A percentile compares a stretch with the other conserved stretches of the same genome.
Evolutionary conservation across 64 coral and sea anemone genomes (phyloP).

Genomic region (Porites lutea): DNA sequence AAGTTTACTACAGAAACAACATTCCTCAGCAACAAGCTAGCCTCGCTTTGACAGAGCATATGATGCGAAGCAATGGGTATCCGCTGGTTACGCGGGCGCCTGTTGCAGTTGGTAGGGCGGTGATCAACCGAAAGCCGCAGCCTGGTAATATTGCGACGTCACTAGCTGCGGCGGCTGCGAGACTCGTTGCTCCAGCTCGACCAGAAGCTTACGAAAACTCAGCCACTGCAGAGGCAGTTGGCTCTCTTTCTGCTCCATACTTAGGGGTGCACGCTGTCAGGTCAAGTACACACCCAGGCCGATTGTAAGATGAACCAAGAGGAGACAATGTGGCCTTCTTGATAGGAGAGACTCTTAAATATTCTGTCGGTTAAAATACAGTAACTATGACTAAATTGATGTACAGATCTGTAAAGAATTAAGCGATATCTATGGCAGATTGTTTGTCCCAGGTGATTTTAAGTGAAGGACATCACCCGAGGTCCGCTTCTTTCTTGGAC

Average conservation of each 20-base stretch:
- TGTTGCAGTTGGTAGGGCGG: neutral
- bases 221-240: neutral
- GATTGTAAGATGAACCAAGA: neutral
- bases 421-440: too few species aligned
- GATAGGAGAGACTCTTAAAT: too few species aligned
- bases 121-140: conserved; percentile 23
- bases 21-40: conserved; percentile 5
- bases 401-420: too few species aligned
- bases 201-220: neutral
- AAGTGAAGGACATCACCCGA: too few species aligned
- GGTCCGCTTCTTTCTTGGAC: too few species aligned
- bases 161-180: conserved; percentile 15
- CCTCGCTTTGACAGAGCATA: neutral
- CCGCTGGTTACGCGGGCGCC: neutral
- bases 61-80: conserved; percentile 2
- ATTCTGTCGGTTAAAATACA: too few species aligned
- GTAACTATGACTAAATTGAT: too few species aligned
- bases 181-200: conserved; percentile 28
- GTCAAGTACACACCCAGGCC: neutral
- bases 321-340: too few species aligned
- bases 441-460: too few species aligned
- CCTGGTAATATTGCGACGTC: neutral
- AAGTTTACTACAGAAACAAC: conserved; percentile 26
- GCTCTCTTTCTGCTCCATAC: neutral
- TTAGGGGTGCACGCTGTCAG: neutral